Evolutionary conservation across 2,888 invertebrate genomes (phyloP).

Genomic region (Idaea aversata): DNA sequence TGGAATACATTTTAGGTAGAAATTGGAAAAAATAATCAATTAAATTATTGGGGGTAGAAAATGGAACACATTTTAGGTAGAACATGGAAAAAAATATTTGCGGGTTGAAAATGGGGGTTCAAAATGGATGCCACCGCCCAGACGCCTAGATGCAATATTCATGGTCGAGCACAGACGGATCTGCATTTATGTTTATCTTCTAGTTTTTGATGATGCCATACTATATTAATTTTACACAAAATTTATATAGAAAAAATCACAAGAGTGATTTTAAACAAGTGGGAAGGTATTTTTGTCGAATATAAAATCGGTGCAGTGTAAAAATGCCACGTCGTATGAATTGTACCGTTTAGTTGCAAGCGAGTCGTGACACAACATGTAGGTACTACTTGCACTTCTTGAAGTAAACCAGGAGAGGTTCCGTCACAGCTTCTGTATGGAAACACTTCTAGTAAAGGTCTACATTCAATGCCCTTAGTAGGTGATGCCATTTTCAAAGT

Average conservation of each 20-base stretch:
- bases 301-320: background rate
- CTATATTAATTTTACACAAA: background rate
- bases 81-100: no score
- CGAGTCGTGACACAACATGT: background rate
- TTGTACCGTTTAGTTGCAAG: background rate
- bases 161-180: conserved; percentile 42
- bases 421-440: background rate
- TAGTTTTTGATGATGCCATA: conserved; percentile 20
- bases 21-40: no score
- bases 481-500: no score
- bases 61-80: no score
- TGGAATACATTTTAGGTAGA: no score
- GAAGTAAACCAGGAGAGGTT: no score
- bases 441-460: background rate
- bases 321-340: background rate
- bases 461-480: background rate
- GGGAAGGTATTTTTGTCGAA: background rate
- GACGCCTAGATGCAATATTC: conserved; percentile 54
- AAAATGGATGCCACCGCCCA: no score
- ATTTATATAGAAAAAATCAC: background rate
- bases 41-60: no score
- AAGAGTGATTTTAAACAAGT: background rate
- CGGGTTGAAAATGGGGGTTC: no score
- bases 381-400: no score
- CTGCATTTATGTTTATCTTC: conserved; percentile 36